Base-by-base conservation (phyloP, 2,113 vertebrate genomes). In the Corvus cornix region DNA sequence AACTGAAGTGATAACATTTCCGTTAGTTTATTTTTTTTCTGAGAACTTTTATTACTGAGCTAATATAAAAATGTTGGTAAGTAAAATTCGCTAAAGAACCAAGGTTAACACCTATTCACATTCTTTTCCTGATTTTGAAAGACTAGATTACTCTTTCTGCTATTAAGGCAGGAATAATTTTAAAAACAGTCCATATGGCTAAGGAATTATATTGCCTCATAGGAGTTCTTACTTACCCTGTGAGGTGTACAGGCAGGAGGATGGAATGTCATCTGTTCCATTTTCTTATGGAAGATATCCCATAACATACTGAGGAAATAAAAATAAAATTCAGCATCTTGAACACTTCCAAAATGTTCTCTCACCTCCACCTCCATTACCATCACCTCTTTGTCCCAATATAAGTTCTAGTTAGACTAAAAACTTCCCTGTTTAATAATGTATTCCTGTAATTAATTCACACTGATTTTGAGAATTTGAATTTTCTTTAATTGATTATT, bases 321-420 rank as follows among this genome's bases (percentile, higher is more conserved):
- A 95, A 96, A 94, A 86, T 80, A 96, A 92, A 88, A 78, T 90
- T 80, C 60, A 92, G 30, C 75, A 88, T 75, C 75, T 87, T 95
- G 68, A 90, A 78, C 72, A 84, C 52, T 96, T 91, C 85, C 69
- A 43, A 93, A 93, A 63, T 84, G 41, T 93, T 84, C 52, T 88
- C 73, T 87, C 81, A 73, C 82, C 30, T 89, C 88, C 53, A 89
- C 64, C 75, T 87, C 79, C 79, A 73, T 83, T 55, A 35, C 63
- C n/a, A 68, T 87, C 55, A 59, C 59, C 58, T 75, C 74, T 94
- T 95, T 93, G 59, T 82, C 52, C 46, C 28, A 73, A 22, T 70
- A 63, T 31, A 64, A 76, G 31, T 13, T 93, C 23, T 21, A 19
- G 77, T 60, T 66, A 88, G 39, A 77, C 49, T 75, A 58, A 86